Percentiles rank a stretch among this genome's conserved stretches.
Conservation (phyloP, 1,140 invertebrate species). For the Drosophila trapezifrons region DNA sequence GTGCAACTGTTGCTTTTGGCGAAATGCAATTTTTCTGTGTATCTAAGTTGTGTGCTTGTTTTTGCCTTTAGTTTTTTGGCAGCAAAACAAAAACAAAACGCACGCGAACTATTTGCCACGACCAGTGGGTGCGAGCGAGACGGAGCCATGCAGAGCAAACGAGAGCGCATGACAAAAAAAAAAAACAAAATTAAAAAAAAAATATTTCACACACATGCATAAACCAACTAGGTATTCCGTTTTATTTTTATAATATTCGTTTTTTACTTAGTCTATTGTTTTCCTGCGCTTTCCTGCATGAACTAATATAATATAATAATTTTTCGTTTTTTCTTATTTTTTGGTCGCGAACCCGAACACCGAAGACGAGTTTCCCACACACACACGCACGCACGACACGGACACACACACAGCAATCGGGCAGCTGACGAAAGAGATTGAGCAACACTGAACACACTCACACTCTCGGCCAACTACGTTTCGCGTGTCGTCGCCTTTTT, state of each 20-base stretch:
- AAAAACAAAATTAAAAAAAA: conserved; percentile 21
- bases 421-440: conserved; percentile 41
- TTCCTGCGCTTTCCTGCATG: background rate
- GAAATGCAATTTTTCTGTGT: conserved; percentile 54
- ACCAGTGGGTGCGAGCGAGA: conserved; percentile 22
- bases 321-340: conserved; percentile 5
- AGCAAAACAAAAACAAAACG: conserved; percentile 73
- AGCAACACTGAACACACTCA: conserved; percentile 34
- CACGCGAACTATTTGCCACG: conserved; percentile 38
- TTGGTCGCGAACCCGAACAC: background rate
- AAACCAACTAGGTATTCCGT: conserved; percentile 14
- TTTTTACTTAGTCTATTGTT: conserved; percentile 4
- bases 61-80: conserved; percentile 37
- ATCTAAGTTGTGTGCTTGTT: conserved; percentile 41
- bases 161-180: conserved; percentile 57
- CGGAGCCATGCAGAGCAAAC: conserved; percentile 26
- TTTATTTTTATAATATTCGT: conserved; percentile 28
- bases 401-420: conserved; percentile 33
- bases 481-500: conserved; percentile 20
- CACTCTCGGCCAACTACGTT: conserved; percentile 16
- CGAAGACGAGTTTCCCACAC: conserved; percentile 11
- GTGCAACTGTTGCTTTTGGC: conserved; percentile 36
- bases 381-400: conserved; percentile 12
- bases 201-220: conserved; percentile 35
- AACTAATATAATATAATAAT: too few species aligned